Conservation (phyloP, 2,888 invertebrate genomes). For the Lordiphosa fenestrarum region DNA sequence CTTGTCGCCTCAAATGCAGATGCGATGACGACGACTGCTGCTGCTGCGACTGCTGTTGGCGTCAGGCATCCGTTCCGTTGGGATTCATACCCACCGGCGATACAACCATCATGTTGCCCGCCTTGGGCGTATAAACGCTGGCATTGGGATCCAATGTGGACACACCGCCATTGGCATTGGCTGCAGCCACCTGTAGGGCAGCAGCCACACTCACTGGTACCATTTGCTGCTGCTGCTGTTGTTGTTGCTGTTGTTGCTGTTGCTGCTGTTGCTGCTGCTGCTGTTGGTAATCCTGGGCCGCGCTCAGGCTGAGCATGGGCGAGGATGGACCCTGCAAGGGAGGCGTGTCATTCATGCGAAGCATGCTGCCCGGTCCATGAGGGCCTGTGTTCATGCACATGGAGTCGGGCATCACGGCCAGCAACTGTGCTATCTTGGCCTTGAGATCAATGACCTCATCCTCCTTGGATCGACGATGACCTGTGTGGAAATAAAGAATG, state of each 20-base stretch:
- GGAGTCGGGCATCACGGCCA: constrained; percentile 92
- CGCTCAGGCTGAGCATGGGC: constrained; percentile 79
- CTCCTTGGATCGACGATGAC: constrained; percentile 90
- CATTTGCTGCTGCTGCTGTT: constrained; percentile 56
- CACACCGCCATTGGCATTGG: constrained; percentile 50
- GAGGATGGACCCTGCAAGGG: constrained; percentile 79
- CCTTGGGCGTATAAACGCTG: constrained; percentile 93
- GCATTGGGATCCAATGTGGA: constrained; percentile 93
- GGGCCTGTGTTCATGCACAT: constrained; percentile 82
- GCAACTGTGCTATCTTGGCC: constrained; percentile 93
- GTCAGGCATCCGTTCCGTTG: constrained; percentile 70
- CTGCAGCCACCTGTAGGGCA: constrained; percentile 60
- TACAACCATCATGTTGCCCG: constrained; percentile 80
- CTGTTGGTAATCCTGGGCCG: constrained; percentile 30
- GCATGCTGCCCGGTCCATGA: constrained; percentile 80
- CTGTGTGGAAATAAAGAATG: constrained; percentile 81
- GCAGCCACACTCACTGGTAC: constrained; percentile 73
- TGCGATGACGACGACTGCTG: constrained; percentile 59
- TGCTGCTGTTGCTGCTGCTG: constrained; percentile 23
- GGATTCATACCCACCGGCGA: constrained; percentile 68
- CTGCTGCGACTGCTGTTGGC: constrained; percentile 58
- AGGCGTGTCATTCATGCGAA: constrained; percentile 82
- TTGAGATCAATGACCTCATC: constrained; percentile 95
- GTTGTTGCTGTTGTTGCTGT: constrained; percentile 12
- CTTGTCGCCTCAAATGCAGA: constrained; percentile 76